These are phyloP conservation scores for Spheniscus humboldti DNA, from an alignment of 2,797 vertebrate species.

Conservation along the genomic window DNA sequence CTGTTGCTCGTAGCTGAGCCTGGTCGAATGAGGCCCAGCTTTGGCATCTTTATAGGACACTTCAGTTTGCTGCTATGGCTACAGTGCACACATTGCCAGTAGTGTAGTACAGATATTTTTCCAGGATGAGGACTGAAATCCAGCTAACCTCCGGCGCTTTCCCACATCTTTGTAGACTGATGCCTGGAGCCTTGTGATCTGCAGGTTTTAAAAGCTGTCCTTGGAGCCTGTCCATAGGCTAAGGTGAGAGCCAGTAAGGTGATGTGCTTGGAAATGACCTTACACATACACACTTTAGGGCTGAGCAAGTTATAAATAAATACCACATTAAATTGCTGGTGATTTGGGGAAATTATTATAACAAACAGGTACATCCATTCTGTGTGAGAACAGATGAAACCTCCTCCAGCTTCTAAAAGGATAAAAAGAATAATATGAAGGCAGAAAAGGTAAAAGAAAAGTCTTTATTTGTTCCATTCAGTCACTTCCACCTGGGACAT, in stretches of 20 bases:
- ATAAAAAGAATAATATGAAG: not conserved
- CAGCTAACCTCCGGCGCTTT: not conserved
- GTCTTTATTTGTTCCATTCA: not conserved
- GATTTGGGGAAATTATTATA: not conserved
- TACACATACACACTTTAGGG: accelerated
- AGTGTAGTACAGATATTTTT: not conserved
- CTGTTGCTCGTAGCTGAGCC: not conserved
- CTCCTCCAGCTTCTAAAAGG: not conserved
- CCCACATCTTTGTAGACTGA: not conserved
- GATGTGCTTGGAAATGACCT: not conserved
- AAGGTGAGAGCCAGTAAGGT: not conserved
- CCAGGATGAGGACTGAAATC: not conserved
- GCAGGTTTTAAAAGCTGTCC: not conserved
- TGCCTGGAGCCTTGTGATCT: not conserved
- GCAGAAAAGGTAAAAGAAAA: not conserved
- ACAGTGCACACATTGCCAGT: not conserved
- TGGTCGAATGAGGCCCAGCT: not conserved
- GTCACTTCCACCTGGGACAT: not conserved
- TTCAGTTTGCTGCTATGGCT: not conserved
- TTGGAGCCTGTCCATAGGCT: not conserved
- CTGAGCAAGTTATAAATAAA: not conserved
- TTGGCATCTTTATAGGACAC: not conserved
- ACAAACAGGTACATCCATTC: not conserved
- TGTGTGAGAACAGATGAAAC: not conserved
- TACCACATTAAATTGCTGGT: not conserved